These are phyloP conservation scores for Enteromius trimaculatus DNA, from an alignment of 2,797 vertebrate species.

Conservation along the genomic window DNA sequence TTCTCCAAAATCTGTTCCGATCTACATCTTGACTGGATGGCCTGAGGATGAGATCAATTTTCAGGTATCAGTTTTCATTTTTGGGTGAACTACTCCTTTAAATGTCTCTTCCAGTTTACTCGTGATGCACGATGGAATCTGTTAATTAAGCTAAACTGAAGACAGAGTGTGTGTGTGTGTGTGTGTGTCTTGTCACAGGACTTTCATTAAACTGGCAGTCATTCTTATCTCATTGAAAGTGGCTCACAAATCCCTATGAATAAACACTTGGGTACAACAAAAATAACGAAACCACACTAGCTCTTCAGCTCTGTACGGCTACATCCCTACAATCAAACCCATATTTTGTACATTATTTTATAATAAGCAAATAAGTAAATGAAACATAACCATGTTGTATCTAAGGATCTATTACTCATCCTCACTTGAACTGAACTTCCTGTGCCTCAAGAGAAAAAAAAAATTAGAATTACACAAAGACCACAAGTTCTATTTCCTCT, in stretches of 20 bases:
- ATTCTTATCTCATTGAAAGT: neutral
- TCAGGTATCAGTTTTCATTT: neutral
- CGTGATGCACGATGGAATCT: too few relatives aligned
- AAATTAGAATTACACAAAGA: neutral
- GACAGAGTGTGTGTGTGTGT: neutral
- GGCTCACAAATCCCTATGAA: conserved; percentile 1
- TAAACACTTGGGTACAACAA: neutral
- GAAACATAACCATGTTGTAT: neutral
- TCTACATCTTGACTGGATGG: neutral
- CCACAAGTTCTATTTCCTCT: conserved; percentile 33
- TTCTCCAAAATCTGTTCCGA: neutral
- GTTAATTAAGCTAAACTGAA: neutral
- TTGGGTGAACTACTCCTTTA: neutral
- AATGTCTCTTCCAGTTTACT: neutral
- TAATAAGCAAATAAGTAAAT: neutral
- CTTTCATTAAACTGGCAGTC: conserved; percentile 2
- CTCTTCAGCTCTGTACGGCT: neutral
- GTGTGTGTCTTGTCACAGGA: conserved; percentile 4
- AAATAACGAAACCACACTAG: neutral
- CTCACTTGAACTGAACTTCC: conserved; percentile 34
- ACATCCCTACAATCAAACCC: neutral
- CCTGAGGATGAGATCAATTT: neutral
- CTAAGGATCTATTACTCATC: neutral
- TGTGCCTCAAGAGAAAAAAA: neutral
- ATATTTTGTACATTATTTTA: neutral